Conservation (phyloP, 2,888 invertebrate species). For the Perdita meconis region DNA sequence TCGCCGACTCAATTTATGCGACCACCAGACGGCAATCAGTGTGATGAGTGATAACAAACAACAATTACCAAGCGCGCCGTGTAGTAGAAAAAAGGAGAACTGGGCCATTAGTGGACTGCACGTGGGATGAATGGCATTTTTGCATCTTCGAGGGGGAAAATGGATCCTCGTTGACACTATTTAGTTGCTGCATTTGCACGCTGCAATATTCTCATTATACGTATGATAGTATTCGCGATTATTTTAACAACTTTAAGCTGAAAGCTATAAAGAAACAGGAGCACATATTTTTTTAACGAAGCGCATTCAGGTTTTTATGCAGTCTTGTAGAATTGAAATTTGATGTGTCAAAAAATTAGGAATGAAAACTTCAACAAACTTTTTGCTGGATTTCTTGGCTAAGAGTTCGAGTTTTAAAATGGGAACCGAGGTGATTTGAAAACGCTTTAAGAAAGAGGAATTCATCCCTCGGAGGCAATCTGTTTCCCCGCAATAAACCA, state of each 20-base stretch:
- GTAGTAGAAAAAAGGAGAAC: constrained; percentile 56
- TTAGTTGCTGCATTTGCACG: constrained; percentile 3
- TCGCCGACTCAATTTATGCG: constrained; percentile 65
- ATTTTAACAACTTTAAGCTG: background rate
- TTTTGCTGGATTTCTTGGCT: too few species aligned
- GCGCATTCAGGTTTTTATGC: too few species aligned
- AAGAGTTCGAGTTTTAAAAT: too few species aligned
- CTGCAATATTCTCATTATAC: background rate
- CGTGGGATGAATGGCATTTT: constrained; percentile 46
- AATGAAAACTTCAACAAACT: too few species aligned
- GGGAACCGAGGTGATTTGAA: too few species aligned
- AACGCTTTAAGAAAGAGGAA: too few species aligned
- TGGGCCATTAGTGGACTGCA: constrained; percentile 34
- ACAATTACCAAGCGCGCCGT: constrained; percentile 69
- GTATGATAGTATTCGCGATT: background rate
- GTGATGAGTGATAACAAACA: constrained; percentile 75
- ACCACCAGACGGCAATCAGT: constrained; percentile 66
- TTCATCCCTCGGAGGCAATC: too few species aligned
- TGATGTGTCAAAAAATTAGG: too few species aligned
- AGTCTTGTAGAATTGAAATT: too few species aligned
- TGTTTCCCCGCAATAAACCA: too few species aligned
- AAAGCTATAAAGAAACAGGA: too few species aligned
- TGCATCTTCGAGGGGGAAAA: constrained; percentile 10
- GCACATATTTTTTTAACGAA: too few species aligned
- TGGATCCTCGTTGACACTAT: constrained; percentile 23